Conservation (phyloP, 2,113 vertebrate genomes). For the Datnioides undecimradiatus region DNA sequence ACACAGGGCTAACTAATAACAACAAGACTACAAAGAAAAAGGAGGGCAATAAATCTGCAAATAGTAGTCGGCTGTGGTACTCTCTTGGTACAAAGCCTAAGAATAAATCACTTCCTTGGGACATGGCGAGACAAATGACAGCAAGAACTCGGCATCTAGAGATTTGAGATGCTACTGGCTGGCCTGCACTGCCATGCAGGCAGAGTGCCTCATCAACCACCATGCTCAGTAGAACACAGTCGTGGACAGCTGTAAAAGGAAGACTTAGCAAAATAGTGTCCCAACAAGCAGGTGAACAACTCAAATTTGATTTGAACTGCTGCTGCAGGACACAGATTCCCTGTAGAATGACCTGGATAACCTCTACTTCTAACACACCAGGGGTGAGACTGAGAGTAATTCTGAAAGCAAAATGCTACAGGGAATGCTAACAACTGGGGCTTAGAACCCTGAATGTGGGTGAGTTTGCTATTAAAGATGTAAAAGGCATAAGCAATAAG, state of each 20-base stretch:
- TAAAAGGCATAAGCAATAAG: neutral
- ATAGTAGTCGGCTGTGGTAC: neutral
- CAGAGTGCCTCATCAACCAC: neutral
- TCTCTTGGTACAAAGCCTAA: neutral
- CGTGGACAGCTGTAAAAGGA: neutral
- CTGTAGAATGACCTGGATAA: constrained; percentile 13
- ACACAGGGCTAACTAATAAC: neutral
- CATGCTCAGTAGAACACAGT: neutral
- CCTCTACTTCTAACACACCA: neutral
- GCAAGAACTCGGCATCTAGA: neutral
- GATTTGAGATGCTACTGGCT: neutral
- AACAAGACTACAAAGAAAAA: neutral
- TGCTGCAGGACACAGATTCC: neutral
- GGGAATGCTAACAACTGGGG: neutral
- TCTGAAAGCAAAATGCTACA: neutral
- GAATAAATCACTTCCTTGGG: neutral
- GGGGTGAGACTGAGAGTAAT: neutral
- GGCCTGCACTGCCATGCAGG: neutral
- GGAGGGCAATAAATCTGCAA: neutral
- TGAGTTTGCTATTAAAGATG: neutral
- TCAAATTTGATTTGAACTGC: neutral
- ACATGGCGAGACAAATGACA: neutral
- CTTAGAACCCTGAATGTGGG: neutral
- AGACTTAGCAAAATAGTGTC: neutral
- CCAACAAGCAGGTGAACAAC: neutral